These are phyloP conservation scores for Manis pentadactyla DNA, from an alignment of 2,797 vertebrate species.

Conservation along the genomic window DNA sequence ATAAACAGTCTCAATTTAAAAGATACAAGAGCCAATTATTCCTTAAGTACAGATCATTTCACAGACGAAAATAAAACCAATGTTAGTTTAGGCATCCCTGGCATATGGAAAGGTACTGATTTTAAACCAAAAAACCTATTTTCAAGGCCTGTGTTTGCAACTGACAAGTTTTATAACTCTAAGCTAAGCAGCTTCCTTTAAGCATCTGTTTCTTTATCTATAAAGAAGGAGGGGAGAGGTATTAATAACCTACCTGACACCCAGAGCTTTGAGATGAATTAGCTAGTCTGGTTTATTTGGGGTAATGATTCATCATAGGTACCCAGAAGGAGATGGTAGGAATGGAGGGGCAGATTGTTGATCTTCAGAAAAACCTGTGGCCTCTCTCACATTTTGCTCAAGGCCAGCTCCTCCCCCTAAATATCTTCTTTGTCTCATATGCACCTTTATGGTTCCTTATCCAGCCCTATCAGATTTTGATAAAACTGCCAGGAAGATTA, in stretches of 20 bases:
- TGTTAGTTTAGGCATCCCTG: not conserved
- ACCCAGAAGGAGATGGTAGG: not conserved
- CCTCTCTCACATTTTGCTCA: not conserved
- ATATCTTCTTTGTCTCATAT: not conserved
- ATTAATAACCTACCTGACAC: not conserved
- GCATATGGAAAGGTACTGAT: not conserved
- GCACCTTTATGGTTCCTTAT: not conserved
- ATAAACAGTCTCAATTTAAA: not conserved
- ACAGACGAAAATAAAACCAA: not conserved
- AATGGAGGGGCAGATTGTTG: not conserved
- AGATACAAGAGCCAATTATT: conserved; percentile 18
- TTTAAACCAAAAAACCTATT: conserved; percentile 6
- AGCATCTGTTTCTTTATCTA: not conserved
- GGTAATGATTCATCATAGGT: not conserved
- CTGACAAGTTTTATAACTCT: not conserved
- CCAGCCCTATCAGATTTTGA: not conserved
- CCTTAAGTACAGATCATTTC: not conserved
- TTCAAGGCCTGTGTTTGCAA: not conserved
- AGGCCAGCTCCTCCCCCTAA: not conserved
- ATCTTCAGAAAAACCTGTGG: not conserved
- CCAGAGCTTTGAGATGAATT: not conserved
- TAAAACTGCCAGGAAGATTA: not conserved
- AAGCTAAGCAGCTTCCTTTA: not conserved
- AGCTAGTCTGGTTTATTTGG: not conserved
- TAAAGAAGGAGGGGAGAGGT: not conserved